Percentiles rank a stretch among this genome's conserved stretches.
Evolutionary conservation across 2,888 invertebrate genomes (phyloP).

Genomic region (Drosophila ezoana): DNA sequence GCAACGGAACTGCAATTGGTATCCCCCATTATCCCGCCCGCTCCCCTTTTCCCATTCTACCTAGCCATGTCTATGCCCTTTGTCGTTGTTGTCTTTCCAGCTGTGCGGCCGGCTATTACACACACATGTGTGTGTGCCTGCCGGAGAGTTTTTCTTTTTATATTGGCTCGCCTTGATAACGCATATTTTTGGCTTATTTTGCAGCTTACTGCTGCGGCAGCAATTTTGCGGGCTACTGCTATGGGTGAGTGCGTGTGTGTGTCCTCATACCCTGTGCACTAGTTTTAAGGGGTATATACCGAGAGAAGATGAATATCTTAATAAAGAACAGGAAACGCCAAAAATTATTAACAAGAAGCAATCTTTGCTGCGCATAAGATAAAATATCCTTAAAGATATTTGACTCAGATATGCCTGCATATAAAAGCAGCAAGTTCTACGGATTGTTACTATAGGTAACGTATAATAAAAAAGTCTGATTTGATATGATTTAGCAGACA

Average conservation of each 20-base stretch:
- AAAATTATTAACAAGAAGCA: too few species aligned
- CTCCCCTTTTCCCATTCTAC: neutral
- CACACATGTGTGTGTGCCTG: slow-evolving; percentile 14
- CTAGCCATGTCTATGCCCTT: slow-evolving; percentile 28
- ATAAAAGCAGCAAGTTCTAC: too few species aligned
- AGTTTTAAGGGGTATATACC: neutral
- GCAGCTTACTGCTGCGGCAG: slow-evolving; percentile 80
- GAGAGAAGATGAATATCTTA: neutral
- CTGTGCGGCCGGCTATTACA: slow-evolving; percentile 51
- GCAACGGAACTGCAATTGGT: slow-evolving; percentile 71
- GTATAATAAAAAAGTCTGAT: too few species aligned
- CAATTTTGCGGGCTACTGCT: slow-evolving; percentile 60
- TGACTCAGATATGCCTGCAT: too few species aligned
- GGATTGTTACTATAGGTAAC: too few species aligned
- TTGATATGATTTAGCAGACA: too few species aligned
- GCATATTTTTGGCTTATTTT: slow-evolving; percentile 80
- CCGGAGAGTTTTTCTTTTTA: slow-evolving; percentile 62
- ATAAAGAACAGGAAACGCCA: neutral
- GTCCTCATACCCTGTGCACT: slow-evolving; percentile 14
- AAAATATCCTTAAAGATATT: too few species aligned
- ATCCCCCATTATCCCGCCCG: slow-evolving; percentile 16
- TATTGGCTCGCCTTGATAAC: slow-evolving; percentile 77
- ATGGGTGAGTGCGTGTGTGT: neutral
- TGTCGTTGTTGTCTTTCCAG: slow-evolving; percentile 62
- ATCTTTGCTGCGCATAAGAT: too few species aligned